A percentile compares a stretch with the other conserved stretches of the same genome.
Evolutionary conservation across 2,797 vertebrate genomes (phyloP).

Genomic region (Iguana delicatissima): DNA sequence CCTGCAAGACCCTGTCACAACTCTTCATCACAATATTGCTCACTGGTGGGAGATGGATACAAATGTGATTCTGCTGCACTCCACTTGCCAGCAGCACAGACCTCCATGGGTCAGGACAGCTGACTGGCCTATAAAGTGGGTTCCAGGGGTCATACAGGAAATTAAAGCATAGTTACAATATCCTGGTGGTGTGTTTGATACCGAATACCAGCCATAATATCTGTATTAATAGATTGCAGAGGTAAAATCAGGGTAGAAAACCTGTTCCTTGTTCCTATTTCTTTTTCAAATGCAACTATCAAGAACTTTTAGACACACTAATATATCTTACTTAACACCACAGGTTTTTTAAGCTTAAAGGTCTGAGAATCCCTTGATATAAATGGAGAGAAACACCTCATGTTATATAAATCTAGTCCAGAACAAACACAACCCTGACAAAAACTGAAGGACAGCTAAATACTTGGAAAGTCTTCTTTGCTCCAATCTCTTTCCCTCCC

Average conservation of each 20-base stretch:
- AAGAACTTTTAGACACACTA: not conserved
- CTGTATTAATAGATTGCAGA: not conserved
- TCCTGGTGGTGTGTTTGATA: too few species aligned
- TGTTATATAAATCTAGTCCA: not conserved
- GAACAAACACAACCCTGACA: not conserved
- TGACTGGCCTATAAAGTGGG: too few species aligned
- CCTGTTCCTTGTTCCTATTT: not conserved
- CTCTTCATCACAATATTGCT: too few species aligned
- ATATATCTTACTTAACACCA: not conserved
- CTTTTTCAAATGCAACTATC: not conserved
- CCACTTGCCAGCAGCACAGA: too few species aligned
- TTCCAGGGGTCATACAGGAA: too few species aligned
- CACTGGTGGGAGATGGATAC: too few species aligned
- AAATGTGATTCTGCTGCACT: too few species aligned
- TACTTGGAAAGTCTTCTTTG: conserved; percentile 10
- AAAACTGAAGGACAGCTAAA: conserved; percentile 41
- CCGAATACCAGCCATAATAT: too few species aligned
- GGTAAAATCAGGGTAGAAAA: not conserved
- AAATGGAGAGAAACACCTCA: not conserved
- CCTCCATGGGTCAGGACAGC: too few species aligned
- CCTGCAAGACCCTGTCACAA: too few species aligned
- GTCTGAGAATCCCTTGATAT: conserved; percentile 19
- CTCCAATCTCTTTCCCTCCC: conserved; percentile 24
- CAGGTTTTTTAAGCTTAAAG: not conserved
- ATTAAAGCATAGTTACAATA: too few species aligned